A percentile compares a stretch with the other conserved stretches of the same genome.
These are phyloP conservation scores for Corythornis leucogaster DNA, from an alignment of 2,797 vertebrate species.

Conservation along the genomic window DNA sequence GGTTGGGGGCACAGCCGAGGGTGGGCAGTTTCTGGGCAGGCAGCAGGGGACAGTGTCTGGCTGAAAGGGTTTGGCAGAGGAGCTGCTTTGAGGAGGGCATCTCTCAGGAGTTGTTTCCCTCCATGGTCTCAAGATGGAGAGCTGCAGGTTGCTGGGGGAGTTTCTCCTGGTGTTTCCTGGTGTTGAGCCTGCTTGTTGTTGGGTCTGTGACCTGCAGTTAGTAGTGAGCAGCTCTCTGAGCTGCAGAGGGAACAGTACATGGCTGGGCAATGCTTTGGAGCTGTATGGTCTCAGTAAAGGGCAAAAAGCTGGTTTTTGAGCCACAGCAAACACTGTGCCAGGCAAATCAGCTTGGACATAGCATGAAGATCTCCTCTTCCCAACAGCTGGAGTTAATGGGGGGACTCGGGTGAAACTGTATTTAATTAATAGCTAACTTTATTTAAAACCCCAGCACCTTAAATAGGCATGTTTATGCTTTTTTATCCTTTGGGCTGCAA, in stretches of 20 bases:
- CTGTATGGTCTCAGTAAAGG: fast-evolving
- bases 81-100: not conserved
- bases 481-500: not conserved
- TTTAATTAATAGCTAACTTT: not conserved
- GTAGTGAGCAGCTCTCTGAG: not conserved
- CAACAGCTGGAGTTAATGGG: not conserved
- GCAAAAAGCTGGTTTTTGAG: not conserved
- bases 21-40: fast-evolving
- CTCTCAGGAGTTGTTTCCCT: not conserved
- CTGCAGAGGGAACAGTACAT: not conserved
- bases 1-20: not conserved
- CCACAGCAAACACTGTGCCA: not conserved
- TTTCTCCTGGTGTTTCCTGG: not conserved
- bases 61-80: not conserved
- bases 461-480: not conserved
- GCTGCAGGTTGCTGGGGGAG: not conserved
- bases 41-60: not conserved
- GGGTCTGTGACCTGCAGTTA: not conserved
- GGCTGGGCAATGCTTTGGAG: not conserved
- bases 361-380: not conserved
- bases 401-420: not conserved
- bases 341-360: not conserved
- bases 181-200: not conserved
- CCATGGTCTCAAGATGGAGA: not conserved
- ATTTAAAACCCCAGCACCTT: not conserved